These are phyloP conservation scores for Coilia nasus DNA, from an alignment of 2,797 vertebrate genomes.

Conservation along the genomic window DNA sequence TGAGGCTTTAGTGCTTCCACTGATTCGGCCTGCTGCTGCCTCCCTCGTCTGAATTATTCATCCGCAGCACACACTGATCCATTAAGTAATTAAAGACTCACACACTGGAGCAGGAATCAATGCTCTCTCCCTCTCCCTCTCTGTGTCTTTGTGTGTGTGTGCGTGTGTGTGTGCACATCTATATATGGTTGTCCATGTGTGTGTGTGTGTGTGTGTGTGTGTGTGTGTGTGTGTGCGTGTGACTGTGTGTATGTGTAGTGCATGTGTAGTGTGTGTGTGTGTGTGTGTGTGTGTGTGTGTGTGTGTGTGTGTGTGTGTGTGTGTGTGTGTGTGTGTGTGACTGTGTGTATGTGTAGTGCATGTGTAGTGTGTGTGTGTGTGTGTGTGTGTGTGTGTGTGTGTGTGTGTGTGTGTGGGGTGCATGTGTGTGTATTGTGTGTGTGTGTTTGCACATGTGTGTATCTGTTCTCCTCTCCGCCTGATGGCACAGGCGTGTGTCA, in stretches of 20 bases:
- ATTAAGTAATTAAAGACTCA: conserved; percentile 35
- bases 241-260: too few species aligned
- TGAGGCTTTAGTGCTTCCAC: neutral
- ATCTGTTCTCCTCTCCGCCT: neutral
- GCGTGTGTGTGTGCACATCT: too few species aligned
- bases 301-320: neutral
- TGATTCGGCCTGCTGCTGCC: neutral
- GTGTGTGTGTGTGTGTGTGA: too few species aligned
- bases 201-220: neutral
- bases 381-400: neutral
- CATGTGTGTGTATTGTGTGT: neutral
- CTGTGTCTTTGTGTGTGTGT: too few species aligned
- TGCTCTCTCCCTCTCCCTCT: neutral
- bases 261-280: neutral
- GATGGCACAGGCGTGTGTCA: neutral
- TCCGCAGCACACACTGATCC: conserved; percentile 32
- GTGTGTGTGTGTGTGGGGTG: neutral
- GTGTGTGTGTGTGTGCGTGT: too few species aligned
- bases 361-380: neutral
- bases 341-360: too few species aligned
- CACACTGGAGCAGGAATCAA: neutral
- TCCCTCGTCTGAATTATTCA: conserved; percentile 37
- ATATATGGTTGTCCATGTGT: too few species aligned
- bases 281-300: neutral
- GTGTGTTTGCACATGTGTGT: neutral